phyloP scores from a whole-genome alignment of 2,797 vertebrate genomes.

The Danio choprae region DNA sequence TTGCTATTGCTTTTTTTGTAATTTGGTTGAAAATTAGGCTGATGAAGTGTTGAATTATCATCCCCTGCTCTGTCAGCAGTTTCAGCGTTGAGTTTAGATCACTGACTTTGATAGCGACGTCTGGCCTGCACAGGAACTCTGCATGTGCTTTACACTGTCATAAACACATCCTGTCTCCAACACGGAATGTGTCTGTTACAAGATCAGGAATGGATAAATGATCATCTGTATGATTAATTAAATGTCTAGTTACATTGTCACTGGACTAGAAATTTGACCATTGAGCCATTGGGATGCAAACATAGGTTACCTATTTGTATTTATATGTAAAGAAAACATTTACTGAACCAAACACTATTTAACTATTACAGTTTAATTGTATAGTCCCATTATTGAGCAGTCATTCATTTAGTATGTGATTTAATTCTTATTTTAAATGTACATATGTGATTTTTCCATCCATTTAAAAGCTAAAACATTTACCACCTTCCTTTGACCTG shows the following conservation, averaged over 20 bases:
- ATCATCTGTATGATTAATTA: background rate
- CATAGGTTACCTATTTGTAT: background rate
- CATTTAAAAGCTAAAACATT: slow-evolving; percentile 10
- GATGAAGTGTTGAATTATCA: background rate
- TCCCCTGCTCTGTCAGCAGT: background rate
- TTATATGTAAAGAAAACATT: background rate
- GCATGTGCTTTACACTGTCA: slow-evolving; percentile 41
- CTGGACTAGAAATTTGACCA: background rate
- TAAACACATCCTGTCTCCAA: slow-evolving; percentile 66
- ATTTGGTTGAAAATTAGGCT: background rate
- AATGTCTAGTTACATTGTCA: background rate
- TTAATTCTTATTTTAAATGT: background rate
- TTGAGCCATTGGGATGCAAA: background rate
- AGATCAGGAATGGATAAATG: slow-evolving; percentile 13
- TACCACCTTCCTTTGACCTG: slow-evolving; percentile 63
- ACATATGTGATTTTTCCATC: slow-evolving; percentile 33
- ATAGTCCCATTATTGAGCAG: background rate
- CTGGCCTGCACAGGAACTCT: slow-evolving; percentile 69
- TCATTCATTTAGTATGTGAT: background rate
- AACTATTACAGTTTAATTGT: background rate
- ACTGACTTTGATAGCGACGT: slow-evolving; percentile 33
- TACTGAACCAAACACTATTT: background rate
- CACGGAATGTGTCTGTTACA: slow-evolving; percentile 57
- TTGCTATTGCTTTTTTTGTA: background rate
- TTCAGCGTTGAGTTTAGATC: slow-evolving; percentile 2